phyloP scores from a whole-genome alignment of 2,113 vertebrate species.

The Corvus cornix region DNA sequence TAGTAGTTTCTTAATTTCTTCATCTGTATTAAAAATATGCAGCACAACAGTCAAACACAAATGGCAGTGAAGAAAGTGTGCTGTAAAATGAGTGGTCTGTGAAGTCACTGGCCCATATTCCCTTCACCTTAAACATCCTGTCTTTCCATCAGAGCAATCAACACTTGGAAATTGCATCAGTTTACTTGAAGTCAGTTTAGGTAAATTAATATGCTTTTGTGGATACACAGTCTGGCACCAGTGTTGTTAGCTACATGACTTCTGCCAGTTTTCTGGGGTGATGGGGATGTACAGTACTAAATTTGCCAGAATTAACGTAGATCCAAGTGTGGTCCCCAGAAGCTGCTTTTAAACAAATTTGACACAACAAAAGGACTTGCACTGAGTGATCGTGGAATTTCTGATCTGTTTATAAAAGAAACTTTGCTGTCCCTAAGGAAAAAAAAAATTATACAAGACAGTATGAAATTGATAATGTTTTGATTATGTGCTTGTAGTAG shows the following conservation, averaged over 20 bases:
- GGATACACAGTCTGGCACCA: neutral
- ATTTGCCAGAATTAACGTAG: neutral
- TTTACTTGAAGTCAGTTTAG: neutral
- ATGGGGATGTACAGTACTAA: neutral
- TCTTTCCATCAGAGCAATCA: neutral
- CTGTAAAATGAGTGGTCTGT: neutral
- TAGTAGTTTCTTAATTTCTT: neutral
- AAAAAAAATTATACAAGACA: neutral
- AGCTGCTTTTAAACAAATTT: neutral
- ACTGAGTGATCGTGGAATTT: neutral
- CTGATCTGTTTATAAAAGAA: neutral
- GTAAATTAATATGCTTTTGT: neutral
- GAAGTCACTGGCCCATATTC: neutral
- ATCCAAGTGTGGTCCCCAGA: neutral
- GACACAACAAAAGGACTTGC: neutral
- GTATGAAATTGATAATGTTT: neutral
- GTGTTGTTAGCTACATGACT: neutral
- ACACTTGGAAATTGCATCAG: neutral
- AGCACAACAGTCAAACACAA: neutral
- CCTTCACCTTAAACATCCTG: neutral
- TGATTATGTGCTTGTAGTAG: neutral
- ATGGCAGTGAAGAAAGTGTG: neutral
- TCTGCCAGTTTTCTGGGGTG: neutral
- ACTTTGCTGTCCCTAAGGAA: neutral
- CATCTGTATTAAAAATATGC: neutral